Percentiles rank a stretch among this genome's conserved stretches.
phyloP scores from a whole-genome alignment of 2,888 invertebrate species.

The Drosophila subquinaria region DNA sequence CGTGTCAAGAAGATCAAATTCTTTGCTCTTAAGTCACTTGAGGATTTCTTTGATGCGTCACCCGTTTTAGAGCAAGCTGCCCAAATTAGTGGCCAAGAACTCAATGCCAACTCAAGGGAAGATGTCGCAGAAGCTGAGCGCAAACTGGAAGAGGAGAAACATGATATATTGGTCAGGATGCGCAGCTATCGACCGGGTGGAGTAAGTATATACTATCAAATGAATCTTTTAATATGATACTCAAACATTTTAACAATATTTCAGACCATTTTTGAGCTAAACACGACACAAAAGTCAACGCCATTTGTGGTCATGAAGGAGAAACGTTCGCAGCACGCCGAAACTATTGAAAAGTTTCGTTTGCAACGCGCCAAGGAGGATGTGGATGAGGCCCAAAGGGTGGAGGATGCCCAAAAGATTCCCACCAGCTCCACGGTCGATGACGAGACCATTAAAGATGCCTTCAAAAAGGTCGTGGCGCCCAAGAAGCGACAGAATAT shows the following conservation, averaged over 20 bases:
- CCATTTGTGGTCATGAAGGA: constrained; percentile 94
- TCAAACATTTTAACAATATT: constrained; percentile 1
- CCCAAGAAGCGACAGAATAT: constrained; percentile 86
- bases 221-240: background rate
- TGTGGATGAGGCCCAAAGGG: constrained; percentile 72
- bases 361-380: constrained; percentile 83
- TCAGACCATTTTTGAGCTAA: constrained; percentile 95
- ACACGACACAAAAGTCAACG: constrained; percentile 91
- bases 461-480: constrained; percentile 87
- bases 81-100: constrained; percentile 52
- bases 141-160: constrained; percentile 80
- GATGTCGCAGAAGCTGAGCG: constrained; percentile 75
- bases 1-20: constrained; percentile 92
- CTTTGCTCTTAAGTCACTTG: constrained; percentile 86
- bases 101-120: constrained; percentile 87
- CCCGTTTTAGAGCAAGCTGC: constrained; percentile 85
- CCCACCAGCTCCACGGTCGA: constrained; percentile 84
- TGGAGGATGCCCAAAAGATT: constrained; percentile 44
- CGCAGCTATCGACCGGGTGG: constrained; percentile 83
- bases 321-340: constrained; percentile 91
- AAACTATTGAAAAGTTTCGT: constrained; percentile 86
- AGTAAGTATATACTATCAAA: constrained; percentile 63
- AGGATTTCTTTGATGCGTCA: constrained; percentile 79
- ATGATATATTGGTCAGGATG: constrained; percentile 84
- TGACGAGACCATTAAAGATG: constrained; percentile 87